Base-by-base conservation (phyloP, 2,888 invertebrate genomes). In the Homarus gammarus region DNA sequence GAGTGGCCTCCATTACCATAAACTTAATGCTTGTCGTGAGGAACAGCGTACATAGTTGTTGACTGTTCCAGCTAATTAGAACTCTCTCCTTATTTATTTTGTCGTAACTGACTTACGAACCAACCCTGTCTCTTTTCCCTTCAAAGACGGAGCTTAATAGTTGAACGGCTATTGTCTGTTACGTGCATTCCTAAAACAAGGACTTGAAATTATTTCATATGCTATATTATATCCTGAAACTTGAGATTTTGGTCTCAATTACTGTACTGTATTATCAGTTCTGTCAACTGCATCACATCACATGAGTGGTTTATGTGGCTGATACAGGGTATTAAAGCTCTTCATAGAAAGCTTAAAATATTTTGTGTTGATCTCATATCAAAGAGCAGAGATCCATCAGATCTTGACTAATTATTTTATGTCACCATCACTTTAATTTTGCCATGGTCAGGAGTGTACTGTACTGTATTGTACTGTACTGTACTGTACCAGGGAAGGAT, bases 1-100 rank as follows among this genome's bases (percentile, higher is more conserved):
- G 73, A 91, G 91, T 83, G 89, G 89, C 49, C 79, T 89, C 31
- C 89, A 89, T 44, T 89, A 89, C 68, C 89, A 89, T 78, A 84
- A 79, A 68, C 68, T 89, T 6, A 89, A 89, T 84, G 84, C 89
- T 51, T 89, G 89, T 36, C 88, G 88, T 77, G 86, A 86, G 44
- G 86, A 86, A n/a, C 77, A 64, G 68, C 86, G 56, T 64, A 83
- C 70, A 83, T 83, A 86, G 86, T 79, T 51, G 22, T n/a, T 75
- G 75, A n/a, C 15, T 22, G 3, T 49, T 44, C 22, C 40, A 44
- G 73, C 73, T 44, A 27, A n/a, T 75, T 27, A 27, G 44, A 75
- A 49, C 38, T 27, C 18, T 44, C 31, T 27, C 27, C 1, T 27
- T 8, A 2, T n/a, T 64, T 64, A 12, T 56, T 5, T 56, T 56